A percentile compares a stretch with the other conserved stretches of the same genome.
Evolutionary conservation across 2,113 vertebrate species (phyloP).

Genomic region (Sinosuthora webbiana): DNA sequence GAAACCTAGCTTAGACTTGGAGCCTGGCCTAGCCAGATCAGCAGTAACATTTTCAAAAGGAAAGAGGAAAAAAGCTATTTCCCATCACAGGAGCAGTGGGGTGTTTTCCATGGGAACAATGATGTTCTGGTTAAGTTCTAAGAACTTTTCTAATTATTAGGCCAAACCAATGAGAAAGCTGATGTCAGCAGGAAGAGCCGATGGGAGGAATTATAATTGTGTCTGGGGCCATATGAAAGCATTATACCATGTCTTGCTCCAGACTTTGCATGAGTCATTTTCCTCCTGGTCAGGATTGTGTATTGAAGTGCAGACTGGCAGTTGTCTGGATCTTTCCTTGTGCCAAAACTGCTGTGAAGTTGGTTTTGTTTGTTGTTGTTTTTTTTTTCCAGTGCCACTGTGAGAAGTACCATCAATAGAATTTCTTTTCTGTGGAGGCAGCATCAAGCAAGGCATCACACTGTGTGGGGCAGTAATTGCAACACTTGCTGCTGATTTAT

Average conservation of each 20-base stretch:
- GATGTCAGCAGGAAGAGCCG: conserved; percentile 63
- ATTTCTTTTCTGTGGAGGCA: conserved; percentile 30
- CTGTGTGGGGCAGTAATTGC: conserved; percentile 38
- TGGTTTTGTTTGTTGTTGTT: conserved; percentile 30
- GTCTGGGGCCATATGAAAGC: conserved; percentile 64
- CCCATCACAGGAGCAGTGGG: conserved; percentile 61
- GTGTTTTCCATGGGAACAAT: conserved; percentile 67
- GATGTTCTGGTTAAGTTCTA: conserved; percentile 67
- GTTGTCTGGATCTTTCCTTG: conserved; percentile 35
- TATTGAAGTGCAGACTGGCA: conserved; percentile 59
- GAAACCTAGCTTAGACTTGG: conserved; percentile 56
- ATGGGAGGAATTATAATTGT: conserved; percentile 64
- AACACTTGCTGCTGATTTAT: conserved; percentile 46
- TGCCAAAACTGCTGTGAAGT: conserved; percentile 57
- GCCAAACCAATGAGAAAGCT: conserved; percentile 63
- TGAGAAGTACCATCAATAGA: conserved; percentile 43
- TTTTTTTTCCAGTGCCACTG: conserved; percentile 34
- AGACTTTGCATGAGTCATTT: conserved; percentile 61
- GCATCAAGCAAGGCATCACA: conserved; percentile 24
- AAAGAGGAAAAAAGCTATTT: conserved; percentile 57
- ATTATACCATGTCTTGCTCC: conserved; percentile 58
- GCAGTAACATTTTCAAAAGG: conserved; percentile 67
- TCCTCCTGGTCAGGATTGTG: conserved; percentile 60
- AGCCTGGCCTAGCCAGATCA: conserved; percentile 60
- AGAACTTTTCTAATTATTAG: conserved; percentile 67